Percentiles rank a stretch among this genome's conserved stretches.
phyloP scores from a whole-genome alignment of 2,113 vertebrate species.

The Puntigrus tetrazona region DNA sequence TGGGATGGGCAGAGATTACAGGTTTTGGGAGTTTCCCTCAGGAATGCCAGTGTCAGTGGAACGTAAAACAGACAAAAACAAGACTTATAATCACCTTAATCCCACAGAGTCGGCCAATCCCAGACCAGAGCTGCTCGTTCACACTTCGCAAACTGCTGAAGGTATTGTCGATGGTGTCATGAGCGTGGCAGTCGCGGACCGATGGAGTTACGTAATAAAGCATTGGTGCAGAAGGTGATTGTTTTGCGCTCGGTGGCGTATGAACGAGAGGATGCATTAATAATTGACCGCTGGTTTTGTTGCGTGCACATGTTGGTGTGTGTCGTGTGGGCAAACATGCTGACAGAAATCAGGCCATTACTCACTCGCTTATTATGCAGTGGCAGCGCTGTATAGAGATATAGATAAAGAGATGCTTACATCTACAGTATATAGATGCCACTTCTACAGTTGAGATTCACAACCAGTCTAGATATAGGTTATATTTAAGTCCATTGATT shows the following conservation, averaged over 20 bases:
- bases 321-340: neutral
- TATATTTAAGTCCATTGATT: neutral
- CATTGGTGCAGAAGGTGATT: neutral
- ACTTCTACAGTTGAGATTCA: neutral
- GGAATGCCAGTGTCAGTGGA: slow-evolving; percentile 71
- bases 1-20: slow-evolving; percentile 46
- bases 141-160: neutral
- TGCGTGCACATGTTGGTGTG: neutral
- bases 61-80: slow-evolving; percentile 55
- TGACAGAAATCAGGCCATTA: neutral
- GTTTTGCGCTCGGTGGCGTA: neutral
- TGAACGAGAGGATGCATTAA: neutral
- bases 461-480: neutral
- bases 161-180: neutral
- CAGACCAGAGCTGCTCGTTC: neutral
- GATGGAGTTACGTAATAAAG: neutral
- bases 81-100: slow-evolving; percentile 42
- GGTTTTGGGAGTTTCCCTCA: slow-evolving; percentile 61
- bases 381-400: neutral
- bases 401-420: neutral
- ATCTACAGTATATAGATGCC: neutral
- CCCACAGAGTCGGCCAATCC: neutral
- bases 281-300: slow-evolving; percentile 2
- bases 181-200: neutral
- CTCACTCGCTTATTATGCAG: neutral